Conservation (phyloP, 2,888 invertebrate genomes). For the Sturmia bella region DNA sequence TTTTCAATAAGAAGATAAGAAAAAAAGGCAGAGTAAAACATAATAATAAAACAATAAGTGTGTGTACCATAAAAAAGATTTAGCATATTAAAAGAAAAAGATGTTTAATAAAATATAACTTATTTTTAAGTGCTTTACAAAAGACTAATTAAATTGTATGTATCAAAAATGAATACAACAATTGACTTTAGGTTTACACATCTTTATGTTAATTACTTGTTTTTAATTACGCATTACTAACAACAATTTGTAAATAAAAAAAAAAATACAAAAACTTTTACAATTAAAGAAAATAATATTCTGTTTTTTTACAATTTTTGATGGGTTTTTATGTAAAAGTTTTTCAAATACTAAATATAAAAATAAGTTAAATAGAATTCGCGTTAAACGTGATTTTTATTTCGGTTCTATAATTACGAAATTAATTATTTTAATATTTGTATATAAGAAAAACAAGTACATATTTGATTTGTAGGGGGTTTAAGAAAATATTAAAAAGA, state of each 20-base stretch:
- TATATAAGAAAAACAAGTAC: slow-evolving; percentile 21
- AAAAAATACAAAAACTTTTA: slow-evolving; percentile 36
- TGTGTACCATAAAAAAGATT: slow-evolving; percentile 43
- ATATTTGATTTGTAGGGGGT: slow-evolving; percentile 1
- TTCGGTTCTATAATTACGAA: slow-evolving; percentile 31
- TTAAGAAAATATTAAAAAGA: slow-evolving; percentile 47
- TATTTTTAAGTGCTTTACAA: slow-evolving; percentile 58
- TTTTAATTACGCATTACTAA: slow-evolving; percentile 53
- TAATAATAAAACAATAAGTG: slow-evolving; percentile 48
- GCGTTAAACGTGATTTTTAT: slow-evolving; percentile 54
- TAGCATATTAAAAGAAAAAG: slow-evolving; percentile 22
- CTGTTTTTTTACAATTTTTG: slow-evolving; percentile 8
- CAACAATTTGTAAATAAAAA: slow-evolving; percentile 60
- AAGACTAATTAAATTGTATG: slow-evolving; percentile 53
- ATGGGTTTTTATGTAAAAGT: slow-evolving; percentile 39
- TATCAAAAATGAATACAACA: slow-evolving; percentile 53
- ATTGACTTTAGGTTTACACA: slow-evolving; percentile 48
- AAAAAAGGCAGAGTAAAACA: slow-evolving; percentile 29
- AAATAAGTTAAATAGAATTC: slow-evolving; percentile 56
- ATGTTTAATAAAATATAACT: slow-evolving; percentile 38
- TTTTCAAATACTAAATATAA: slow-evolving; percentile 52
- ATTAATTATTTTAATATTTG: slow-evolving; percentile 31
- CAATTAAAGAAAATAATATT: slow-evolving; percentile 26
- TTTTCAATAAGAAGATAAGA: slow-evolving; percentile 39
- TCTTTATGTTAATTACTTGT: slow-evolving; percentile 20